Conservation (phyloP, 2,113 vertebrate genomes). For the Notothenia rossii region DNA sequence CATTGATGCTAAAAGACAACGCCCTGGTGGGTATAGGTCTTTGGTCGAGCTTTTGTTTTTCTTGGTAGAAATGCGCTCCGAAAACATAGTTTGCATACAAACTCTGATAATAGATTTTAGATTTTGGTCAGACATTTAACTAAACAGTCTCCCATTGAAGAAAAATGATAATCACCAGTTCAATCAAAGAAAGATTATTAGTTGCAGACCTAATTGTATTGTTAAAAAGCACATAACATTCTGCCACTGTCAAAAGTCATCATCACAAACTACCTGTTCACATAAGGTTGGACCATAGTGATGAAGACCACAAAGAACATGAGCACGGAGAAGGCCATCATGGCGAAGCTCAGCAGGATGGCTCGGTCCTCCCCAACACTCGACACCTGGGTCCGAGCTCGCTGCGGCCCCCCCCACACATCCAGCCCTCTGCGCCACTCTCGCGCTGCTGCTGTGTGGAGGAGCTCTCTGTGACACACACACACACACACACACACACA, state of each 20-base stretch:
- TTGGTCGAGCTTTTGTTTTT: background rate
- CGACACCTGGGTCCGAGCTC: slow-evolving; percentile 68
- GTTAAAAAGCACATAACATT: no score
- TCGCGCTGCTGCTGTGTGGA: slow-evolving; percentile 31
- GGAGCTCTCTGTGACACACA: slow-evolving; percentile 70
- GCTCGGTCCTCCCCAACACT: slow-evolving; percentile 88
- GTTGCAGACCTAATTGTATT: no score
- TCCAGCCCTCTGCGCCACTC: slow-evolving; percentile 41
- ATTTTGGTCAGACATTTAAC: background rate
- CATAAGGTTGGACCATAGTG: slow-evolving; percentile 83
- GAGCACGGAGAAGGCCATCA: slow-evolving; percentile 88
- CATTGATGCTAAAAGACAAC: no score
- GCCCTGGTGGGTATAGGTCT: no score
- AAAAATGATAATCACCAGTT: background rate
- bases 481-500: background rate
- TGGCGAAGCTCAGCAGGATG: slow-evolving; percentile 84
- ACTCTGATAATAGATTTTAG: background rate
- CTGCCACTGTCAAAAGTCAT: no score
- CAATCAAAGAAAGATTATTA: background rate
- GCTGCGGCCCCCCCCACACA: slow-evolving; percentile 50
- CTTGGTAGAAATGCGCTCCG: background rate
- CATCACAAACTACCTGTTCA: slow-evolving; percentile 80
- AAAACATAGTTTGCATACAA: background rate
- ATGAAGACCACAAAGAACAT: slow-evolving; percentile 89
- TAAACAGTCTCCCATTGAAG: background rate